Base-by-base conservation (phyloP, 2,888 invertebrate species). In the Noctua fimbriata region DNA sequence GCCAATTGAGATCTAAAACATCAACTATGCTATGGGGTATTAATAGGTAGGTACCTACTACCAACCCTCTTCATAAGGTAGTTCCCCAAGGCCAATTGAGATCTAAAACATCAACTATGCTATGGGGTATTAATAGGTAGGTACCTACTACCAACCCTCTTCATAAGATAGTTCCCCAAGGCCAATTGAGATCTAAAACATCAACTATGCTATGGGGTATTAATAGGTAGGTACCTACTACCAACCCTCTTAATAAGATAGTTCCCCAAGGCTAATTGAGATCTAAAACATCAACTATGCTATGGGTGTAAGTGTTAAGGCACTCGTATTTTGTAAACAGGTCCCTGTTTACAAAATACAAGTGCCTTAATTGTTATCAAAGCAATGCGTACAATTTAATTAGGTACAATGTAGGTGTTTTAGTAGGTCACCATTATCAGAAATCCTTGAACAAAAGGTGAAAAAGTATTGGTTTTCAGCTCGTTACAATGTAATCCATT, bases 341-440 rank as follows among this genome's bases (percentile, higher is more conserved):
- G 18, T 9, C 18, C 44, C 18, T 18, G 18, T 58, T 74, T 76
- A 2, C 3, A 21, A 76, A 41, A 28, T 24, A 65, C 14, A 1
- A 44, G 18, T 78, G 79, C 67, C 55, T 69, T 58, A 41, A 7
- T 49, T 32, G 47, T 65, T 55, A 28, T 32, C 60, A 28, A 21
- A 55, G 81, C 52, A 49, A 80, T 18, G 10, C 16, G 12, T 18
- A 47, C 55, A 49, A 66, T 58, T 60, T 47, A 58, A 41, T n/a
- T 80, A 49, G 2, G 10, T 60, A 44, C 2, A 24, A 21, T 24
- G 9, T 36, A 32, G 44, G 2, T 47, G 24, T 73, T 83, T 69
- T 28, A 82, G 32, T 84, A 80, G 74, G 67, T 83, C 70, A 58
- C 36, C 58, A 28, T 12, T 72, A 71, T 69, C 52, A 49, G 10